phyloP scores from a whole-genome alignment of 2,113 vertebrate species.

The Phyllostomus hastatus region DNA sequence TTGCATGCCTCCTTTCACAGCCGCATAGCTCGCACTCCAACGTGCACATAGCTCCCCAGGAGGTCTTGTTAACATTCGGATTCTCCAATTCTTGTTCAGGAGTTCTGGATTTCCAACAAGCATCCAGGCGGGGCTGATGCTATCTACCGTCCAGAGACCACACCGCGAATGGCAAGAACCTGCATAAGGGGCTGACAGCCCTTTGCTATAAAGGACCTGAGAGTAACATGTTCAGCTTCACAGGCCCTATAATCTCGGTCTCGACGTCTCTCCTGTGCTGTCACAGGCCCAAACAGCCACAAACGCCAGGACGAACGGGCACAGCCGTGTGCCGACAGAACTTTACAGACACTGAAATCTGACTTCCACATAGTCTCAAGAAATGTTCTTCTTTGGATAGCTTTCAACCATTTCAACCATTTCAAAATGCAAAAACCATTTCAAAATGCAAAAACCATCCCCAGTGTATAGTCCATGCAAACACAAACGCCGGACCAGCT shows the following conservation, averaged over 20 bases:
- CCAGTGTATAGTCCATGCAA: background rate
- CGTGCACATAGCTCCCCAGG: background rate
- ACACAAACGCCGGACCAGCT: background rate
- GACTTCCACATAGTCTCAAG: background rate
- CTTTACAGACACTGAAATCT: background rate
- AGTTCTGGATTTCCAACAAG: background rate
- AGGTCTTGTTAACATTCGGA: background rate
- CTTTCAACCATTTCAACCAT: background rate
- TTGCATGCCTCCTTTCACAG: background rate
- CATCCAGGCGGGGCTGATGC: background rate
- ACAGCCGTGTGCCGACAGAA: background rate
- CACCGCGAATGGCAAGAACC: background rate
- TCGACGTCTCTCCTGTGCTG: accelerated
- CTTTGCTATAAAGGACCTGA: background rate
- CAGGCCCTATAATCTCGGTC: background rate
- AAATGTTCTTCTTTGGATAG: background rate
- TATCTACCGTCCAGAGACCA: accelerated
- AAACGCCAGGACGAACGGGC: background rate
- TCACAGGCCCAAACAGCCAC: background rate
- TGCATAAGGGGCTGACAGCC: background rate
- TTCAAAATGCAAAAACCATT: background rate
- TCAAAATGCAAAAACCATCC: background rate
- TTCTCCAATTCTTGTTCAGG: background rate
- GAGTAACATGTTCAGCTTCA: background rate
- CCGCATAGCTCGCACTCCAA: background rate